Conservation (phyloP, 2,113 vertebrate genomes). For the Myiozetetes cayanensis region DNA sequence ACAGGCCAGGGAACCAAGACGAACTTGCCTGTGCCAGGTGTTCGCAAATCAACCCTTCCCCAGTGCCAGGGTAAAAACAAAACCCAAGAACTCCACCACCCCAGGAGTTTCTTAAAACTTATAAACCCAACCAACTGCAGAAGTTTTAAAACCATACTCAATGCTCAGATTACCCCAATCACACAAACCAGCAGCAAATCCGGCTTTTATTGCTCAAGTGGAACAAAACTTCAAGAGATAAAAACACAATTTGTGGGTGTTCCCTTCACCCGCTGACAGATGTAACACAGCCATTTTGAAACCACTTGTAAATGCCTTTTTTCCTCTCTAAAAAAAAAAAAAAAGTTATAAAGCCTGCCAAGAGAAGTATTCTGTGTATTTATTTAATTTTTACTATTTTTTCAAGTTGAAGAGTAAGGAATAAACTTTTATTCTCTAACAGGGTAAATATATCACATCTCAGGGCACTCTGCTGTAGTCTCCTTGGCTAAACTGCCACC, state of each 20-base stretch:
- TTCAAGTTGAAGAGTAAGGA: constrained; percentile 32
- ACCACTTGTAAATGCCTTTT: constrained; percentile 71
- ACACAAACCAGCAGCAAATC: constrained; percentile 55
- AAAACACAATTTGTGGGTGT: constrained; percentile 74
- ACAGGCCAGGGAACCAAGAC: constrained; percentile 14
- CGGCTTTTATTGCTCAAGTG: constrained; percentile 68
- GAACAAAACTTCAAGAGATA: constrained; percentile 70
- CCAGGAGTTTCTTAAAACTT: constrained; percentile 50
- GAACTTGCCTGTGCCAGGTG: constrained; percentile 56
- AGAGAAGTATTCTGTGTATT: constrained; percentile 57
- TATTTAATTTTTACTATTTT: constrained; percentile 62
- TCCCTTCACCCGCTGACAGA: constrained; percentile 71
- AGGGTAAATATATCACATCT: constrained; percentile 9
- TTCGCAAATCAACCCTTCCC: constrained; percentile 27
- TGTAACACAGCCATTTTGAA: constrained; percentile 72
- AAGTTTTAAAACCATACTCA: constrained; percentile 42
- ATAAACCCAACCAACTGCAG: constrained; percentile 26
- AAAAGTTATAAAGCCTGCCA: constrained; percentile 57
- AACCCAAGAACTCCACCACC: background rate
- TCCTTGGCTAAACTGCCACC: background rate
- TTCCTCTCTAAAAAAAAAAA: background rate
- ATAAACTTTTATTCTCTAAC: constrained; percentile 47
- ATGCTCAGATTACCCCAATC: constrained; percentile 36
- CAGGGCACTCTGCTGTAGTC: background rate
- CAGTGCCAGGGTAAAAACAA: constrained; percentile 12